phyloP scores from a whole-genome alignment of 2,797 vertebrate genomes.

The Trachurus trachurus region DNA sequence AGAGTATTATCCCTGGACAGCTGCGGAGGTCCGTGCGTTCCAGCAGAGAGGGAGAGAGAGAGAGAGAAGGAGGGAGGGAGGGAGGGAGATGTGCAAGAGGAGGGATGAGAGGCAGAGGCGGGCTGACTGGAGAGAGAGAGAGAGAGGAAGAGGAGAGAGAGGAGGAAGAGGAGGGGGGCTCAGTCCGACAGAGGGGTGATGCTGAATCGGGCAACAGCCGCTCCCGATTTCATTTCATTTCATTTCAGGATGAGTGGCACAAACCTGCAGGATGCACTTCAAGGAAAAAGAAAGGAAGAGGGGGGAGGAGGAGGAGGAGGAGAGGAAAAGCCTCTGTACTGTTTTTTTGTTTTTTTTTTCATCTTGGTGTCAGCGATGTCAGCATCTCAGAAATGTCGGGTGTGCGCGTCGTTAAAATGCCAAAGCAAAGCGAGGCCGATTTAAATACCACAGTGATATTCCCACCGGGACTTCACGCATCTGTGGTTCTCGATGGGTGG shows the following conservation, averaged over 20 bases:
- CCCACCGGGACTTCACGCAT: slow-evolving; percentile 40
- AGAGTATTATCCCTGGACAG: slow-evolving; percentile 69
- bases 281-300: not conserved
- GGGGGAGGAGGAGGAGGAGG: too few relatives aligned
- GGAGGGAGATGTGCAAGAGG: slow-evolving; percentile 10
- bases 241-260: slow-evolving; percentile 21
- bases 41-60: slow-evolving; percentile 59
- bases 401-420: slow-evolving; percentile 43
- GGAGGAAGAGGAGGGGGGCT: slow-evolving; percentile 14
- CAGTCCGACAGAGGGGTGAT: slow-evolving; percentile 47
- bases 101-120: slow-evolving; percentile 31
- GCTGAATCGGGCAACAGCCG: slow-evolving; percentile 57
- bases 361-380: not conserved
- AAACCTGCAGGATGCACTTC: slow-evolving; percentile 31
- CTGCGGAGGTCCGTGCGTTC: slow-evolving; percentile 65
- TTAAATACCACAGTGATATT: slow-evolving; percentile 50
- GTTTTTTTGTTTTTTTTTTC: not conserved
- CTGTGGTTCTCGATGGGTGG: slow-evolving; percentile 2
- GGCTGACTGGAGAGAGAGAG: slow-evolving; percentile 15
- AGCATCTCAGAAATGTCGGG: slow-evolving; percentile 34
- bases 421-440: slow-evolving; percentile 25
- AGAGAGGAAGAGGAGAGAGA: not conserved
- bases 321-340: too few relatives aligned
- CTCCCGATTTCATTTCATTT: slow-evolving; percentile 16
- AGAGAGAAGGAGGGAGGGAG: slow-evolving; percentile 25